These are phyloP conservation scores for Drosophila baimaii DNA, from an alignment of 1,140 invertebrate genomes.

Conservation along the genomic window DNA sequence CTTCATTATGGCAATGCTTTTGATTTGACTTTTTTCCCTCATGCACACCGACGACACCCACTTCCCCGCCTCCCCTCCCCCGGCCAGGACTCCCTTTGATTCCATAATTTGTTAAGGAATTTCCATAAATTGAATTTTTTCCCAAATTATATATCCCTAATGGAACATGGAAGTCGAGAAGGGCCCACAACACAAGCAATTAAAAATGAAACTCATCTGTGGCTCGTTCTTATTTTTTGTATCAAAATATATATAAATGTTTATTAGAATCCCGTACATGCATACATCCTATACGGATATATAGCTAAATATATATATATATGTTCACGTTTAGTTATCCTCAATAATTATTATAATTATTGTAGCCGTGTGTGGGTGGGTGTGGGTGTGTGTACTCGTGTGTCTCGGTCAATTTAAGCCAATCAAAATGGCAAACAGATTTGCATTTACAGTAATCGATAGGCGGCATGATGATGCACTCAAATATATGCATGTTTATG, in stretches of 20 bases:
- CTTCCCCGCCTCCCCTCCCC: neutral
- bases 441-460: conserved; percentile 45
- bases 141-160: conserved; percentile 46
- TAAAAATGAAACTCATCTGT: conserved; percentile 41
- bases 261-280: conserved; percentile 53
- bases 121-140: conserved; percentile 53
- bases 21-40: conserved; percentile 55
- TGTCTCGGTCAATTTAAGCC: conserved; percentile 41
- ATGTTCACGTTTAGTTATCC: conserved; percentile 64
- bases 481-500: conserved; percentile 7
- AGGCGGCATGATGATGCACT: conserved; percentile 23
- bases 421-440: conserved; percentile 48
- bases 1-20: conserved; percentile 73
- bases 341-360: conserved; percentile 65
- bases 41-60: neutral
- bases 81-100: conserved; percentile 55
- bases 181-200: conserved; percentile 28
- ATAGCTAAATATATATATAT: conserved; percentile 35
- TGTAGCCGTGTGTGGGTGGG: conserved; percentile 17
- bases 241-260: conserved; percentile 62
- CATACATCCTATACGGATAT: conserved; percentile 61
- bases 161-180: conserved; percentile 24
- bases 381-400: conserved; percentile 13
- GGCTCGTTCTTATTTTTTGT: conserved; percentile 6
- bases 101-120: conserved; percentile 61